These are phyloP conservation scores for Ciona savignyi DNA, from an alignment of 23 tunicate genomes.

Conservation along the genomic window DNA sequence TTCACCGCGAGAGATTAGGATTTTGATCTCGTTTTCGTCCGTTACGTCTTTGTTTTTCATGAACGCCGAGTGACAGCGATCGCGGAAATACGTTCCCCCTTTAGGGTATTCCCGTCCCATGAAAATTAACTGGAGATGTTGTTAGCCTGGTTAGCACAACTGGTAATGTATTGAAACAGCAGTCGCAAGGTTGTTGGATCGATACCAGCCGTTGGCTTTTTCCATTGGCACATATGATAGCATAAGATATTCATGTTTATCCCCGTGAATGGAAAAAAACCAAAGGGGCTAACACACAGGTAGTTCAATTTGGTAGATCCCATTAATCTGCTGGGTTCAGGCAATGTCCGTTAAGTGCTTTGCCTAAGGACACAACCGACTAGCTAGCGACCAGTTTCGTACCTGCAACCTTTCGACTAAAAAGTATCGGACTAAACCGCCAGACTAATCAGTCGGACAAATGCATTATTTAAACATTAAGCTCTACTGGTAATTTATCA, in stretches of 20 bases:
- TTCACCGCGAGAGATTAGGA: slow-evolving; percentile 58
- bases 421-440: no score
- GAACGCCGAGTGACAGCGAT: slow-evolving; percentile 82
- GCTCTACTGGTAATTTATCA: no score
- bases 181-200: no score
- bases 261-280: no score
- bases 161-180: background rate
- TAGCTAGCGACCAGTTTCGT: no score
- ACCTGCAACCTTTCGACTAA: no score
- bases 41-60: slow-evolving; percentile 76
- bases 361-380: background rate
- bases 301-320: background rate
- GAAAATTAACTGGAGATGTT: slow-evolving; percentile 60
- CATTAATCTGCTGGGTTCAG: background rate
- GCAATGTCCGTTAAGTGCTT: background rate
- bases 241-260: no score
- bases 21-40: slow-evolving; percentile 57
- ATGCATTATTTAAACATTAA: no score
- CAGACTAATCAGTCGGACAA: no score
- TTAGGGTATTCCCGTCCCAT: slow-evolving; percentile 88
- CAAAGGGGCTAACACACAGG: no score
- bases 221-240: no score
- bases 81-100: slow-evolving; percentile 78
- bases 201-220: no score
- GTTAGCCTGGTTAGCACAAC: background rate